Evolutionary conservation across 2,797 vertebrate species (phyloP).

Genomic region (Cryptoprocta ferox): DNA sequence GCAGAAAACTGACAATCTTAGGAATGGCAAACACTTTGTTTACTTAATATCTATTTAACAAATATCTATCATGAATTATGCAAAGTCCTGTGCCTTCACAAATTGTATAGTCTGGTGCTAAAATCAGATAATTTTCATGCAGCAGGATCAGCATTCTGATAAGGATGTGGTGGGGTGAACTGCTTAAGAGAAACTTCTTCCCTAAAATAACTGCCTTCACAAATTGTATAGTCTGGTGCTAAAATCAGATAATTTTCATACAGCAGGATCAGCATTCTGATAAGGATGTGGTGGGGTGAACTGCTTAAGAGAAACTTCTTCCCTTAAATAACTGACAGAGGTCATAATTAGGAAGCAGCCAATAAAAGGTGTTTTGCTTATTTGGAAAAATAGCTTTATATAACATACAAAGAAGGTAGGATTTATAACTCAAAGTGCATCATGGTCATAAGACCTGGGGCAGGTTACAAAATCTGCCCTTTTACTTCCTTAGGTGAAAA

Average conservation of each 20-base stretch:
- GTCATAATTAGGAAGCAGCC: neutral
- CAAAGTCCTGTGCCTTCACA: neutral
- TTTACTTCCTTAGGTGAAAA: neutral
- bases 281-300: neutral
- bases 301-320: neutral
- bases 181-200: neutral
- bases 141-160: neutral
- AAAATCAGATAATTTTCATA: neutral
- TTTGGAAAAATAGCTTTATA: neutral
- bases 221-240: neutral
- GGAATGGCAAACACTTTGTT: neutral
- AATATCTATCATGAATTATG: neutral
- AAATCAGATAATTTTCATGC: neutral
- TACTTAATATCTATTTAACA: constrained; percentile 34
- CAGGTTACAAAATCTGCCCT: neutral
- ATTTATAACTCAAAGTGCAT: neutral
- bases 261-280: neutral
- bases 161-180: neutral
- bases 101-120: neutral
- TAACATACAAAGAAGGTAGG: neutral
- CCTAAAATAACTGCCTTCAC: neutral
- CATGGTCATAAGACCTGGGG: neutral
- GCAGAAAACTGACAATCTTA: neutral
- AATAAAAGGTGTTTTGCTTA: neutral
- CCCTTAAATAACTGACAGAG: neutral